A percentile compares a stretch with the other conserved stretches of the same genome.
Evolutionary conservation across 2,113 vertebrate species (phyloP).

Genomic region (Cardinalis cardinalis): DNA sequence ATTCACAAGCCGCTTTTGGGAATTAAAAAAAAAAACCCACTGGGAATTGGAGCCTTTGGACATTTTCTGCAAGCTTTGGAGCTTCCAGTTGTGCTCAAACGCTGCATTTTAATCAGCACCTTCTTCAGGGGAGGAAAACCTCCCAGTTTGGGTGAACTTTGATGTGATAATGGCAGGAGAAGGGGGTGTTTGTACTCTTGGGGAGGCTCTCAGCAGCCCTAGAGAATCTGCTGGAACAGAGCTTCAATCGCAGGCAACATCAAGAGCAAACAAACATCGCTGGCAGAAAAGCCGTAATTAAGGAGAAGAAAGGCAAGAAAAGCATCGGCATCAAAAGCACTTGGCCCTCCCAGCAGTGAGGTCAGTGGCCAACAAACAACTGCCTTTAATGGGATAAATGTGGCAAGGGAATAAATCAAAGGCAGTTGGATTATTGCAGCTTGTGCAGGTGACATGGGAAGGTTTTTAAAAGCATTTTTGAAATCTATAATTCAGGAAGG

Average conservation of each 20-base stretch:
- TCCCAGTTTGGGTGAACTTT: constrained; percentile 2
- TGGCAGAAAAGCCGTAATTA: constrained; percentile 13
- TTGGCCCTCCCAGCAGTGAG: not conserved
- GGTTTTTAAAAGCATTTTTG: not conserved
- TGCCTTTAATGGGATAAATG: not conserved
- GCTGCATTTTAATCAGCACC: constrained; percentile 10
- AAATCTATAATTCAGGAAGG: not conserved
- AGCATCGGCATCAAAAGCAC: not conserved
- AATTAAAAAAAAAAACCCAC: not conserved
- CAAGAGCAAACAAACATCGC: not conserved
- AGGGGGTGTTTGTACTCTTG: not conserved
- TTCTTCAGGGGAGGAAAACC: not conserved
- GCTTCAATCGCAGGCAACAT: constrained; percentile 8
- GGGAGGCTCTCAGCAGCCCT: not conserved
- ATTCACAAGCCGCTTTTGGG: not conserved
- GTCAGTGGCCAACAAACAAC: not conserved
- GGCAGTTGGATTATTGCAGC: not conserved
- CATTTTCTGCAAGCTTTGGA: not conserved
- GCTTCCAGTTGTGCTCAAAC: not conserved
- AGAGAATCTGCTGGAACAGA: not conserved
- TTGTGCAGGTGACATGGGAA: not conserved
- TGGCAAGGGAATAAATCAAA: not conserved
- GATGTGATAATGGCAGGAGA: constrained; percentile 33
- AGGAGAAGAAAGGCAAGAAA: not conserved
- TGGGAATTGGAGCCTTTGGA: not conserved